Conservation (phyloP, 2,888 invertebrate species). For the Hemithea aestivaria region DNA sequence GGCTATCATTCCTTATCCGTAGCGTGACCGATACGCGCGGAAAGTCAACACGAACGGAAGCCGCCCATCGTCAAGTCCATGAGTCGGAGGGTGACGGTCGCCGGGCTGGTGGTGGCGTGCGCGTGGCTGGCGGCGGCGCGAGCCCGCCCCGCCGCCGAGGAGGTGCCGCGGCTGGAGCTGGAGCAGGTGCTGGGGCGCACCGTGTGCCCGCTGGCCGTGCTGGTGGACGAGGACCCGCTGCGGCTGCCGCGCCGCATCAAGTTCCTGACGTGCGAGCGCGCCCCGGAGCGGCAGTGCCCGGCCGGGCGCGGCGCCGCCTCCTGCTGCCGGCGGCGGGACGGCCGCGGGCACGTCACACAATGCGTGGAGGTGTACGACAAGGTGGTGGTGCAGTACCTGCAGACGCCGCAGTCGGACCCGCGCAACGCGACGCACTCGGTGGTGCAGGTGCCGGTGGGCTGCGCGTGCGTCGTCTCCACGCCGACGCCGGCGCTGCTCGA, state of each 20-base stretch:
- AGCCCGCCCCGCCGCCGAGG: conserved; percentile 4
- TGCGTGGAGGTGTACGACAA: conserved; percentile 18
- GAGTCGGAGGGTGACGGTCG: background rate
- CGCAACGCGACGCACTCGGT: conserved; percentile 6
- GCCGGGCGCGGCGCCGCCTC: background rate
- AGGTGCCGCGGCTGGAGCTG: conserved; percentile 23
- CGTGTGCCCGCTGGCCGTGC: conserved; percentile 24
- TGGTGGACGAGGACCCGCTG: conserved; percentile 33
- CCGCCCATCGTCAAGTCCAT: background rate
- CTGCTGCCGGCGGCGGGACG: conserved; percentile 9
- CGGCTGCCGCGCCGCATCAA: conserved; percentile 50
- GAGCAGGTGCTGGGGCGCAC: conserved; percentile 29
- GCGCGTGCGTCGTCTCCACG: conserved; percentile 22
- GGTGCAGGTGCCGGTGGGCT: conserved; percentile 27
- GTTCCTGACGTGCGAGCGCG: conserved; percentile 40
- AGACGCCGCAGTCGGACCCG: conserved; percentile 9
- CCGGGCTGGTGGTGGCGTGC: conserved; percentile 10
- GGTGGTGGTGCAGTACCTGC: conserved; percentile 22
- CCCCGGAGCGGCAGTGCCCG: conserved; percentile 27
- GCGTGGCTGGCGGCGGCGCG: conserved; percentile 9
- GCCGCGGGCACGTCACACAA: conserved; percentile 1
- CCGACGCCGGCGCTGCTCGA: conserved; percentile 2
- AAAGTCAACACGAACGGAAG: background rate
- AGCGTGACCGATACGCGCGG: conserved; percentile 1
- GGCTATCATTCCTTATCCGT: conserved; percentile 8